These are phyloP conservation scores for Bradypodion ventrale DNA, from an alignment of 2,797 vertebrate genomes.

Conservation along the genomic window DNA sequence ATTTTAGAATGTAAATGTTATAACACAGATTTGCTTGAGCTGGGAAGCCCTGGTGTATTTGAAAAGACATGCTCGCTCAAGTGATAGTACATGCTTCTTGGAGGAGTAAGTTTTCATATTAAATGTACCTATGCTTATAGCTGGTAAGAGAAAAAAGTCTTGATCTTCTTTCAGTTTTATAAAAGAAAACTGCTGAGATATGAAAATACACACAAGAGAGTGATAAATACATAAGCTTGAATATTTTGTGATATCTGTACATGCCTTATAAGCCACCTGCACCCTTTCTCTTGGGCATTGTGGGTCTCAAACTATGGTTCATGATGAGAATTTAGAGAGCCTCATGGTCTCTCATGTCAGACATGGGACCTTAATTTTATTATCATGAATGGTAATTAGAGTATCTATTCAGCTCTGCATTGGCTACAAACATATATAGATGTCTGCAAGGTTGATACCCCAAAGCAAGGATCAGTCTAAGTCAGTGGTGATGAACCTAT, in stretches of 20 bases:
- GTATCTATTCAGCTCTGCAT: too few relatives aligned
- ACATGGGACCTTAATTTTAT: neutral
- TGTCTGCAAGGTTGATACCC: too few relatives aligned
- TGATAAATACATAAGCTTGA: neutral
- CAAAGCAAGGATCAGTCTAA: too few relatives aligned
- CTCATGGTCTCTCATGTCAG: neutral
- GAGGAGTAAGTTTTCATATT: neutral
- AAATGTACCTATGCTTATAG: neutral
- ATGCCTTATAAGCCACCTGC: neutral
- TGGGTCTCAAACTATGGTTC: neutral
- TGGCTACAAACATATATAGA: too few relatives aligned
- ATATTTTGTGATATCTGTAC: neutral
- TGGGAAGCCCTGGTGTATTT: slow-evolving; percentile 50
- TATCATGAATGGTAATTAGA: too few relatives aligned
- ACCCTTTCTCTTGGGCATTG: neutral
- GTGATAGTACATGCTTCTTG: neutral
- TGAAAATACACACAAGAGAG: slow-evolving; percentile 38
- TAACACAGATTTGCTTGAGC: slow-evolving; percentile 61
- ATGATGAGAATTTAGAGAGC: too few relatives aligned
- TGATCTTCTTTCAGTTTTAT: slow-evolving; percentile 17
- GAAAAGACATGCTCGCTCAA: neutral
- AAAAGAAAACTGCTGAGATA: slow-evolving; percentile 40
- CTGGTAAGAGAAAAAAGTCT: slow-evolving; percentile 43
- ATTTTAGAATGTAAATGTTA: slow-evolving; percentile 74
- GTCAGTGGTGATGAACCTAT: neutral